Evolutionary conservation across 2,888 invertebrate genomes (phyloP).

Genomic region (Taenaris catops): DNA sequence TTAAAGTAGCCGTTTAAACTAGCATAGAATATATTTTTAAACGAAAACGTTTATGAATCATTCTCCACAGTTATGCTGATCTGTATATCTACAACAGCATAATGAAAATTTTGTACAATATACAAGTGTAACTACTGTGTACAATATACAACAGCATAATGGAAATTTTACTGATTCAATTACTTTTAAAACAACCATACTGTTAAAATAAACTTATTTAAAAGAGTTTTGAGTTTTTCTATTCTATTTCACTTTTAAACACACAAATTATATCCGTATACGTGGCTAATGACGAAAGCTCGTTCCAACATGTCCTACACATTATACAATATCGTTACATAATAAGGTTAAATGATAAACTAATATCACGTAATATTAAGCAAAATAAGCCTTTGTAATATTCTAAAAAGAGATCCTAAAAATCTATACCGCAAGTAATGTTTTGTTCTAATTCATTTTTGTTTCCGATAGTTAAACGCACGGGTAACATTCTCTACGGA

Average conservation of each 20-base stretch:
- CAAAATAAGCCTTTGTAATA: constrained; percentile 37
- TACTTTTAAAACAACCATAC: constrained; percentile 11
- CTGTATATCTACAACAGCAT: too few species aligned
- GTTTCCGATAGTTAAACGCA: too few species aligned
- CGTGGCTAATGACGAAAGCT: constrained; percentile 72
- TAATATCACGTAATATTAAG: constrained; percentile 53
- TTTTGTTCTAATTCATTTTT: constrained; percentile 2
- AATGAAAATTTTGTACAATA: too few species aligned
- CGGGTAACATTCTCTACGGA: too few species aligned
- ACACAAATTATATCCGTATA: constrained; percentile 38
- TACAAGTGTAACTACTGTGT: too few species aligned
- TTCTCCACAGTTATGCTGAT: too few species aligned
- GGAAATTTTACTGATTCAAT: constrained; percentile 5
- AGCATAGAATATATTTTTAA: too few species aligned
- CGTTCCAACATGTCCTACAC: constrained; percentile 65
- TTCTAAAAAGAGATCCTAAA: constrained; percentile 19
- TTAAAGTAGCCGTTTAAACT: too few species aligned
- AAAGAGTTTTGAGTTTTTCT: constrained; percentile 38
- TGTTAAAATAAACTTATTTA: constrained; percentile 26
- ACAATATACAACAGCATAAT: too few species aligned
- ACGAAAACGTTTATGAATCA: too few species aligned
- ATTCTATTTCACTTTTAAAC: constrained; percentile 39
- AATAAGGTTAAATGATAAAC: constrained; percentile 32
- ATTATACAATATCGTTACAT: constrained; percentile 32
- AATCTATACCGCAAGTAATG: constrained; percentile 11